Base-by-base conservation (phyloP, 2,113 vertebrate genomes). In the Todiramphus chloris region DNA sequence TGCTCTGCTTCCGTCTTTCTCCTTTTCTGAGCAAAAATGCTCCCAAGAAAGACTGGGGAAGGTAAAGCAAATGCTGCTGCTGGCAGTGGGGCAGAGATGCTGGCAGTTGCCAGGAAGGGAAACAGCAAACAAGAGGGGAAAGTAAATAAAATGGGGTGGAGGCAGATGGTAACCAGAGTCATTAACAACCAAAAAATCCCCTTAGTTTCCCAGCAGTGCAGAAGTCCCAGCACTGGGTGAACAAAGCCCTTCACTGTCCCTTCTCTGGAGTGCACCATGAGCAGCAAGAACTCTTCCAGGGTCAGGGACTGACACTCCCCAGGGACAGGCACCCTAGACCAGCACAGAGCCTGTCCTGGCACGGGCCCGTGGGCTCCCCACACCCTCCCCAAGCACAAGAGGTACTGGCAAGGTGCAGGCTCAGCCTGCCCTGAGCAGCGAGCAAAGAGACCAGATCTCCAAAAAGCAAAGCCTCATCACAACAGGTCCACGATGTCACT, bases 401-500 rank as follows among this genome's bases (percentile, higher is more conserved):
- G 66, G 33, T 75, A 16, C 33, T 33, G 62, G 20, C 0, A 3
- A 66, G 58, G 31, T 1, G 17, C 1, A 3, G 44, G 35, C 44
- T 83, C 48, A 77, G 48, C 55, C 67, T 67, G 89, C 27, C 44
- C n/a, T 16, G 5, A 73, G 64, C 59, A 68, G 25, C 53, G 37
- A 63, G n/a, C n/a, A 43, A 28, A 11, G 46, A 28, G 35, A 10
- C 16, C 3, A 11, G 3, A 30, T 41, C 56, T 30, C 19, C 56
- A 14, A 1, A 0, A 24, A 63, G 6, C 11, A 78, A 87, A 94
- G 28, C 27, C 41, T 12, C 37, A 24, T 16, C 2, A 0, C 0
- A 0, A 13, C 6, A 2, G 2, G 7, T 25, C 62, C 56, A 1
- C 0, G 0, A 1, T 27, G 56, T 33, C 0, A 0, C 33, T 43